phyloP scores from a whole-genome alignment of 1,140 invertebrate genomes.

The Conus betulinus region DNA sequence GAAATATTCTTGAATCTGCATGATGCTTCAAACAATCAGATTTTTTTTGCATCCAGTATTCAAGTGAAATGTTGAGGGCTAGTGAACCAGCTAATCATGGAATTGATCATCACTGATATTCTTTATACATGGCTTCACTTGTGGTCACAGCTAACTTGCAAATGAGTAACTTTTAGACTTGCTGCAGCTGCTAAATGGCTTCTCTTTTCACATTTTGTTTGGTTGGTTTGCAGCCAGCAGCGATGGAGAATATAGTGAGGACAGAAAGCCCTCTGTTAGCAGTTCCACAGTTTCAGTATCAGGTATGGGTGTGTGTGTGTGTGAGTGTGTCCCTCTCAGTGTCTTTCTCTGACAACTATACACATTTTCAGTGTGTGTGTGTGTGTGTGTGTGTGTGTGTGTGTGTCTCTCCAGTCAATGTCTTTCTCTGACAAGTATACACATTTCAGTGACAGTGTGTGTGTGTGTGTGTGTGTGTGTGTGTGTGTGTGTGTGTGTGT shows the following conservation, averaged over 20 bases:
- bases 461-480: background rate
- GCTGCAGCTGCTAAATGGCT: too few species aligned
- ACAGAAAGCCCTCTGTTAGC: slow-evolving; percentile 60
- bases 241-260: slow-evolving; percentile 62
- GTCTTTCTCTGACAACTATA: background rate
- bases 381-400: background rate
- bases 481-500: background rate
- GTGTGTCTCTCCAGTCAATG: background rate
- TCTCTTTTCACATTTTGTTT: background rate
- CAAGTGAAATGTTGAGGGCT: too few species aligned
- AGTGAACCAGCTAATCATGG: too few species aligned
- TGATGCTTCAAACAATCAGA: too few species aligned
- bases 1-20: too few species aligned
- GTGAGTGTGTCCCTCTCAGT: background rate
- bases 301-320: slow-evolving; percentile 53
- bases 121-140: too few species aligned
- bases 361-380: background rate
- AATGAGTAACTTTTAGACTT: too few species aligned
- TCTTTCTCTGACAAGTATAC: background rate
- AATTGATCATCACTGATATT: too few species aligned
- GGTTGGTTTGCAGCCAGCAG: slow-evolving; percentile 52
- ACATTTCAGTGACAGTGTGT: background rate
- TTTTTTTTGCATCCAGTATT: too few species aligned
- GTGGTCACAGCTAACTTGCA: too few species aligned
- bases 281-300: slow-evolving; percentile 69